Percentiles rank a stretch among this genome's conserved stretches.
Conservation (phyloP, 2,888 invertebrate species). For the Leptogaster cylindrica region DNA sequence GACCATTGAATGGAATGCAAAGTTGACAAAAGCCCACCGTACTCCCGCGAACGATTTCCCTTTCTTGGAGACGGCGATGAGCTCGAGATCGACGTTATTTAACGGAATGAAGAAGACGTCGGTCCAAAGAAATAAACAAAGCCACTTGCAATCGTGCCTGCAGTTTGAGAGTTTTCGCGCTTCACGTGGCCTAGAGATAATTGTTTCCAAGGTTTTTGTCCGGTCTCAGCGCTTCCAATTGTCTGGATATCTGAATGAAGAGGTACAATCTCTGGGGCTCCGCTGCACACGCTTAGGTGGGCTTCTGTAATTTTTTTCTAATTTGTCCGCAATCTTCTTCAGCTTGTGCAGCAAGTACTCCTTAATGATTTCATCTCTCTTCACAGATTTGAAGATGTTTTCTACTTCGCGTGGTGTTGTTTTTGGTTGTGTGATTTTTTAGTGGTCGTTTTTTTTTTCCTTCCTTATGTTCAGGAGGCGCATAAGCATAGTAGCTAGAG, state of each 20-base stretch:
- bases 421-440: conserved; percentile 8
- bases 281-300: background rate
- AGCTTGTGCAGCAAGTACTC: conserved; percentile 3
- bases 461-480: background rate
- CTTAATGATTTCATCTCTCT: conserved; percentile 22
- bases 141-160: background rate
- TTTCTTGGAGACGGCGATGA: conserved; percentile 15
- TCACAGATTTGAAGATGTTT: conserved; percentile 14
- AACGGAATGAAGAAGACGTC: background rate
- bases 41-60: conserved; percentile 12
- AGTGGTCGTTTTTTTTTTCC: background rate
- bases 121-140: conserved; percentile 1
- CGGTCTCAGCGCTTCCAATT: background rate
- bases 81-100: conserved; percentile 8
- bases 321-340: conserved; percentile 22
- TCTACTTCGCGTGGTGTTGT: conserved; percentile 3
- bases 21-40: too few relatives aligned
- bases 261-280: conserved; percentile 1
- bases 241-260: conserved; percentile 16
- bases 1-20: too few relatives aligned
- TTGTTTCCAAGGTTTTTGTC: conserved; percentile 19
- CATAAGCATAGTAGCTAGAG: conserved; percentile 13
- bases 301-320: conserved; percentile 14
- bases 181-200: conserved; percentile 26
- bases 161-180: conserved; percentile 9